Evolutionary conservation across 2,797 vertebrate species (phyloP).

Genomic region (Anguilla obscura): DNA sequence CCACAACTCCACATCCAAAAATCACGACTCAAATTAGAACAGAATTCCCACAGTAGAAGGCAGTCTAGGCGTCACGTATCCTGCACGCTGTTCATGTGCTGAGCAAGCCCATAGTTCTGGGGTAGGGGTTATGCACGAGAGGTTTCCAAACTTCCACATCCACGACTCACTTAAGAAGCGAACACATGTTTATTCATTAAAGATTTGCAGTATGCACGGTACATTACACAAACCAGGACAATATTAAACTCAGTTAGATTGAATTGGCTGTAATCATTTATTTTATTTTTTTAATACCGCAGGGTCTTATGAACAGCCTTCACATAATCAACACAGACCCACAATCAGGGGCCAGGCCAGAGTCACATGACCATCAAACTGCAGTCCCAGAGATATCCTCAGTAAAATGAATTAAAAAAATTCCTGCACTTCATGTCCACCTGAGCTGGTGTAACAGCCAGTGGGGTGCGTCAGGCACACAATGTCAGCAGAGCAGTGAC

Average conservation of each 20-base stretch:
- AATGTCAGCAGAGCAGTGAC: neutral
- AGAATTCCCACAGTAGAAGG: neutral
- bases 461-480: neutral
- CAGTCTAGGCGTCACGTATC: neutral
- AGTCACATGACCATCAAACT: neutral
- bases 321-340: neutral
- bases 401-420: neutral
- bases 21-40: neutral
- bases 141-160: neutral
- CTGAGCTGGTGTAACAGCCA: neutral
- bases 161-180: neutral
- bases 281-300: neutral
- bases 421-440: neutral
- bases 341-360: neutral
- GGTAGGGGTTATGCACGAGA: neutral
- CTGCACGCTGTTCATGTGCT: neutral
- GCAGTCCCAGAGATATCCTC: neutral
- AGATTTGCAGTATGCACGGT: neutral
- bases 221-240: neutral
- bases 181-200: neutral
- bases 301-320: neutral
- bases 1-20: neutral
- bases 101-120: neutral
- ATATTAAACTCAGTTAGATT: neutral
- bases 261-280: neutral